Percentiles rank a stretch among this genome's conserved stretches.
Conservation (phyloP, 2,113 vertebrate genomes). For the Argyrosomus japonicus region DNA sequence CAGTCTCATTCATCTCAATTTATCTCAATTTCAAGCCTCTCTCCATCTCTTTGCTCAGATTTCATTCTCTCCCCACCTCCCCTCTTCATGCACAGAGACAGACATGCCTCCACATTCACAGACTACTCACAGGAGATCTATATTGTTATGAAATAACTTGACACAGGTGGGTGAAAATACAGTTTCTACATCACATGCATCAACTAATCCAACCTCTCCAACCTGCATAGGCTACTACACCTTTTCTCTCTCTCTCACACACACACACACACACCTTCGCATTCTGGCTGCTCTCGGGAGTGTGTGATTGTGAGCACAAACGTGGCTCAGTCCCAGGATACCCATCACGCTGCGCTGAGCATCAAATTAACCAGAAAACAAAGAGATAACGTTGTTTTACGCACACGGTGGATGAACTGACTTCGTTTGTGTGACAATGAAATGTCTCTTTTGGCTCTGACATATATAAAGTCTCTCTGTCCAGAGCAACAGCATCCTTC, state of each 20-base stretch:
- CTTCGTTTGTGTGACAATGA: background rate
- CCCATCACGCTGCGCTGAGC: conserved; percentile 20
- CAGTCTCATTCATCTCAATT: conserved; percentile 13
- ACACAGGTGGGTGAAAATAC: background rate
- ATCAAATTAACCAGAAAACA: conserved; percentile 36
- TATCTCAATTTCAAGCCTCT: background rate
- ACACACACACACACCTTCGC: background rate
- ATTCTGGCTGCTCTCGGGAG: conserved; percentile 2
- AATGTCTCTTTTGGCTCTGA: background rate
- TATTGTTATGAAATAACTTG: background rate
- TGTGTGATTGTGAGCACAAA: background rate
- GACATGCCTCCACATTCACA: background rate
- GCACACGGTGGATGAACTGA: background rate
- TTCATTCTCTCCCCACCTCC: background rate
- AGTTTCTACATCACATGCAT: background rate
- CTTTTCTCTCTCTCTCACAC: background rate
- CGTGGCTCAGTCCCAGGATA: conserved; percentile 1
- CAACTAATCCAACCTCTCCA: background rate
- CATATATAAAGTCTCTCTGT: background rate
- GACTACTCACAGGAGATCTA: background rate
- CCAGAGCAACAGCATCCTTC: accelerated
- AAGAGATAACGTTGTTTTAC: conserved; percentile 7
- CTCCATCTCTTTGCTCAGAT: background rate
- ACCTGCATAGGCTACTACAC: background rate
- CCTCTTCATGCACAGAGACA: background rate